Base-by-base conservation (phyloP, 2,888 invertebrate species). In the Ceramica pisi region DNA sequence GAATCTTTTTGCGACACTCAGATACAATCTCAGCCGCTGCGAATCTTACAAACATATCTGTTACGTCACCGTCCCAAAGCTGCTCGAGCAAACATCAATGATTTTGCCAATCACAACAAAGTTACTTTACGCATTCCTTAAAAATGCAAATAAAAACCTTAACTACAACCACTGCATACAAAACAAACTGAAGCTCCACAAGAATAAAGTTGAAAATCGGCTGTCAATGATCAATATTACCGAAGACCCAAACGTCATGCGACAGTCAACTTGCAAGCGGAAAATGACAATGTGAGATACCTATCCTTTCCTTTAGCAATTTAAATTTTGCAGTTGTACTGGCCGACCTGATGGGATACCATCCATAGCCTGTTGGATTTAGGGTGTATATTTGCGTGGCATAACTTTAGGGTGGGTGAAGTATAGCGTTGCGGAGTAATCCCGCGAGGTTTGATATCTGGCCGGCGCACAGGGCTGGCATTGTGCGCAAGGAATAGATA, bases 401-500 rank as follows among this genome's bases (percentile, higher is more conserved):
- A 44, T 41, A 0, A 31, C 73, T 86, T 82, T 55, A 35, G 31
- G 26, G 67, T 68, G 31, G 19, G 48, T 65, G 67, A 66, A 53
- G 21, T 76, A 65, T 69, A 60, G 71, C 71, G 82, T 83, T 84
- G 68, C 62, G 61, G 71, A 60, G 71, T 83, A 85, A 81, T 90
- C 89, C 87, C 89, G 76, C 53, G 87, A 87, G 88, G 89, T 89
- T 90, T 87, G 90, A 90, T 86, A 88, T 86, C 86, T 82, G 82
- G 81, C 74, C 82, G 78, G 80, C 81, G 83, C 75, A 89, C 85
- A 88, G 88, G 85, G 88, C 81, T 85, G 86, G 88, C 84, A 89
- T 91, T 92, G 91, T 92, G 87, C 85, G 57, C 72, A 56, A 78
- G 80, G 79, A 86, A 90, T 91, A 92, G 94, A 94, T 93, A 93